phyloP scores from a whole-genome alignment of 1,140 invertebrate genomes.

The Sinonovacula constricta region DNA sequence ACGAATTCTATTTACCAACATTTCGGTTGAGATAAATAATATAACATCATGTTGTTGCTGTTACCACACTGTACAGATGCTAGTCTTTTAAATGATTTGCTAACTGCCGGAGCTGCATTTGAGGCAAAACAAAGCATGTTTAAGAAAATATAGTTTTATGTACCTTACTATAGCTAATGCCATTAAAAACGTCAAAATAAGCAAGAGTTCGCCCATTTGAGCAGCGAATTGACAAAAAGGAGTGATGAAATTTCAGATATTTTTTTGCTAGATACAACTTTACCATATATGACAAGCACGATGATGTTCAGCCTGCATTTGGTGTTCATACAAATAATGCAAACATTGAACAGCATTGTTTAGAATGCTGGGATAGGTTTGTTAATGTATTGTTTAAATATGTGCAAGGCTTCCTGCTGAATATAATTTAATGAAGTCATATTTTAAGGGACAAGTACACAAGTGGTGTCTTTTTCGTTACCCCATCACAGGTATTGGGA shows the following conservation, averaged over 20 bases:
- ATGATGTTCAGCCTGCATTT: too few species aligned
- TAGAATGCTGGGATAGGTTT: conserved; percentile 37
- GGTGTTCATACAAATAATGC: neutral
- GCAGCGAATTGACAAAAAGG: too few species aligned
- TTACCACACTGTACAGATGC: conserved; percentile 43
- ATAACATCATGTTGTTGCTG: conserved; percentile 49
- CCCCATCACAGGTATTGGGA: too few species aligned
- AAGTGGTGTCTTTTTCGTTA: too few species aligned
- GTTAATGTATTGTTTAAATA: conserved; percentile 20
- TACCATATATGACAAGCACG: too few species aligned
- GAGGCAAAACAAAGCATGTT: conserved; percentile 27
- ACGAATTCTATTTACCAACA: conserved; percentile 24
- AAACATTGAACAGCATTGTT: conserved; percentile 6
- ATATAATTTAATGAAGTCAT: too few species aligned
- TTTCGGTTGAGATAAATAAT: conserved; percentile 54
- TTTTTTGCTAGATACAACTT: too few species aligned
- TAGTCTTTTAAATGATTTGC: conserved; percentile 18
- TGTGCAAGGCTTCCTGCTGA: neutral
- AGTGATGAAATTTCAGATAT: too few species aligned
- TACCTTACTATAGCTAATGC: conserved; percentile 24
- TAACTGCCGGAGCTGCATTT: conserved; percentile 43
- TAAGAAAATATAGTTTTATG: conserved; percentile 18
- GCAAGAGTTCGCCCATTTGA: conserved; percentile 22
- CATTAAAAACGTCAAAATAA: conserved; percentile 46
- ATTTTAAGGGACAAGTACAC: too few species aligned